These are phyloP conservation scores for Proisotoma minuta DNA, from an alignment of 2,888 invertebrate genomes.

Conservation along the genomic window DNA sequence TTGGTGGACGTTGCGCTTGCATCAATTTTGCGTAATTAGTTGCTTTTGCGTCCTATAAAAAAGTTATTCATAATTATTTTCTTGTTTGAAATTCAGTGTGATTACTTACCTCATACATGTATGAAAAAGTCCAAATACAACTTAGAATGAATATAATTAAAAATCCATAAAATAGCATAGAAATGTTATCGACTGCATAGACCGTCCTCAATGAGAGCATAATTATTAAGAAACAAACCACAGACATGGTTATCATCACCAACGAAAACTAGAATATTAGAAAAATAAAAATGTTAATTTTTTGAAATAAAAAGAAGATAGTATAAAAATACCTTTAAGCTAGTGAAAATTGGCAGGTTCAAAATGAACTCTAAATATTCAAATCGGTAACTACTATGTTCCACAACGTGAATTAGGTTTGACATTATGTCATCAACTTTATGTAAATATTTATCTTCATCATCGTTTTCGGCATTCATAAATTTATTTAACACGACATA, in stretches of 20 bases:
- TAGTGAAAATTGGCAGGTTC: constrained; percentile 24
- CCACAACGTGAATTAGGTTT: constrained; percentile 39
- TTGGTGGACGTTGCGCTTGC: constrained; percentile 34
- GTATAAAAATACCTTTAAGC: constrained; percentile 29
- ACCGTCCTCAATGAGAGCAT: constrained; percentile 22
- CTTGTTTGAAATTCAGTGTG: background rate
- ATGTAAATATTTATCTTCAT: constrained; percentile 29
- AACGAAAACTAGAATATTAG: constrained; percentile 33
- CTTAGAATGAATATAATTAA: constrained; percentile 38
- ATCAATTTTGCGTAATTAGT: constrained; percentile 34
- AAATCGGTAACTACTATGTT: constrained; percentile 19
- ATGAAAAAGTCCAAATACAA: constrained; percentile 41
- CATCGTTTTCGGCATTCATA: constrained; percentile 16
- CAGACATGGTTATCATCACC: constrained; percentile 23
- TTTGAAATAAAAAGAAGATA: background rate
- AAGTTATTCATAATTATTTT: background rate
- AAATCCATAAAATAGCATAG: constrained; percentile 34
- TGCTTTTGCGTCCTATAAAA: constrained; percentile 32
- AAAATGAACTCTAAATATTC: constrained; percentile 22
- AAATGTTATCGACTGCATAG: constrained; percentile 11
- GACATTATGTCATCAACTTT: constrained; percentile 40
- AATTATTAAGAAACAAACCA: constrained; percentile 26
- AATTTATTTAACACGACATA: constrained; percentile 39
- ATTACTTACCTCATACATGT: constrained; percentile 30
- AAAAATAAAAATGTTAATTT: background rate